Percentiles rank a stretch among this genome's conserved stretches.
Conservation (phyloP, 2,113 vertebrate species). For the Motacilla tschutschensis region DNA sequence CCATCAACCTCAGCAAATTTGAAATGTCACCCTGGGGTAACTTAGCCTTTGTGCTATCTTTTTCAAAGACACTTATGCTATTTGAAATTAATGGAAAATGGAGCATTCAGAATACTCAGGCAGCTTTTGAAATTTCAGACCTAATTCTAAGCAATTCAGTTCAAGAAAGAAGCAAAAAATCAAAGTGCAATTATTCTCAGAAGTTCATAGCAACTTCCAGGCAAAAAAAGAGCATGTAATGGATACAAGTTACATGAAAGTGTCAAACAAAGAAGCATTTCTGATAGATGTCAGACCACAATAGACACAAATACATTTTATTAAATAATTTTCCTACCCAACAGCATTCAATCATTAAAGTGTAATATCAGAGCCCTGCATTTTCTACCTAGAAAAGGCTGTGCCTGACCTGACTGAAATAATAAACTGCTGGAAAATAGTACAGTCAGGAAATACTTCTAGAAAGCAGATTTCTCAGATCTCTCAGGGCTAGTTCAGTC, state of each 20-base stretch:
- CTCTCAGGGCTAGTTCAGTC: neutral
- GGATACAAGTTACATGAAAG: neutral
- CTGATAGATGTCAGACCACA: neutral
- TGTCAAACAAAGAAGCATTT: neutral
- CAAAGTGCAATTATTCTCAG: neutral
- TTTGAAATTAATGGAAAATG: constrained; percentile 2
- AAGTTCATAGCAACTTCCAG: neutral
- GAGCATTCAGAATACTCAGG: neutral
- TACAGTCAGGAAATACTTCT: neutral
- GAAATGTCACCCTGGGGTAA: neutral
- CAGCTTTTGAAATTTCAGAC: neutral
- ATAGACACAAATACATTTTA: neutral
- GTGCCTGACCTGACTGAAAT: neutral
- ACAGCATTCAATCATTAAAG: neutral
- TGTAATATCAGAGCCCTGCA: neutral
- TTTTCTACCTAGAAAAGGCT: neutral
- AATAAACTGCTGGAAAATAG: neutral
- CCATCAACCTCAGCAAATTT: neutral
- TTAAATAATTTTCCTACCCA: neutral
- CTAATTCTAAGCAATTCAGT: neutral
- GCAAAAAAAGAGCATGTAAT: neutral
- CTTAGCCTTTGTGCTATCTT: neutral
- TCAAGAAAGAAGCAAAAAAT: neutral
- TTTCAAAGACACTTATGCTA: neutral
- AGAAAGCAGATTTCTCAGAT: neutral